phyloP scores from a whole-genome alignment of 2,888 invertebrate genomes.

The Ceriagrion tenellum region DNA sequence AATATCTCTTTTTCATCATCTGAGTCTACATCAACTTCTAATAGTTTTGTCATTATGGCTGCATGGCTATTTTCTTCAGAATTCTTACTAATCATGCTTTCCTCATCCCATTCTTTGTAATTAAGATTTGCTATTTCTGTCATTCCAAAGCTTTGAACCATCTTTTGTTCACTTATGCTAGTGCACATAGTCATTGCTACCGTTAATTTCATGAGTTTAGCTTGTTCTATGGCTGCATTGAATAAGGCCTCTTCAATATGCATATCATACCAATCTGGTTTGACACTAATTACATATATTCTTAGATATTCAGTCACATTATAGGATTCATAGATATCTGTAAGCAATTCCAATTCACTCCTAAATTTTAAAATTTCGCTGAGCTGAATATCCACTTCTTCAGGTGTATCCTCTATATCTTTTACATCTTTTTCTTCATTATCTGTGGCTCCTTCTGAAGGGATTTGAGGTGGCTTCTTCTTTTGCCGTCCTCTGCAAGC shows the following conservation, averaged over 20 bases:
- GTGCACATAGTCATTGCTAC: conserved; percentile 25
- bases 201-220: not conserved
- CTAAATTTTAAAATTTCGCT: conserved; percentile 19
- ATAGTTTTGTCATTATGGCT: not conserved
- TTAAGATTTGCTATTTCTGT: not conserved
- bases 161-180: not conserved
- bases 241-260: conserved; percentile 8
- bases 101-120: conserved; percentile 35
- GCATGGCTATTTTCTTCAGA: not conserved
- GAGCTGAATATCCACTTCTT: not conserved
- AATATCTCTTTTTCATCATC: not conserved
- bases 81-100: not conserved
- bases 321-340: not conserved
- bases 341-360: not conserved
- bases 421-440: not conserved
- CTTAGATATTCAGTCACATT: not conserved
- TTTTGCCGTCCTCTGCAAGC: not conserved
- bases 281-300: not conserved
- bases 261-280: not conserved
- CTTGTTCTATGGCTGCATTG: conserved; percentile 21
- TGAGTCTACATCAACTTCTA: not conserved
- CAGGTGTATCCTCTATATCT: not conserved
- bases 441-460: not conserved
- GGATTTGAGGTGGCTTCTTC: not conserved
- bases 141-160: conserved; percentile 1